Conservation (phyloP, 2,797 vertebrate species). For the Rhinogobio ventralis region DNA sequence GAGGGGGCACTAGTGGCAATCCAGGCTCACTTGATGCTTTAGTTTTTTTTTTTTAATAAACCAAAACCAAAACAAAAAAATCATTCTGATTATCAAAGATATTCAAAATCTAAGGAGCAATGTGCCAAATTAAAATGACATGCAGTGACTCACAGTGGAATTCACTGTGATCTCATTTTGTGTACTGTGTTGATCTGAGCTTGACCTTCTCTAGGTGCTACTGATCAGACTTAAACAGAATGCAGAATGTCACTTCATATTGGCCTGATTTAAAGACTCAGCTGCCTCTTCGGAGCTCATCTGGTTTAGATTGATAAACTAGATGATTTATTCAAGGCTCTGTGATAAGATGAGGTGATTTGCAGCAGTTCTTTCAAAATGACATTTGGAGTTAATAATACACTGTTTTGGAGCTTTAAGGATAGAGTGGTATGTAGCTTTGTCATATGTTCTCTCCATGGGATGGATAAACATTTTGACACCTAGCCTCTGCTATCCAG, state of each 20-base stretch:
- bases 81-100: background rate
- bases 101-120: background rate
- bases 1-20: too few relatives aligned
- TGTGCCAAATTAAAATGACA: slow-evolving; percentile 17
- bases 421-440: slow-evolving; percentile 23
- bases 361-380: slow-evolving; percentile 13
- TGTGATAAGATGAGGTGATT: background rate
- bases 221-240: slow-evolving; percentile 18
- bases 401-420: slow-evolving; percentile 15
- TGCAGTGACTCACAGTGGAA: slow-evolving; percentile 21
- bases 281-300: background rate
- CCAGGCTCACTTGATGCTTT: too few relatives aligned
- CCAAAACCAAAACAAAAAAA: too few relatives aligned
- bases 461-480: slow-evolving; percentile 38
- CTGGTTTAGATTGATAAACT: slow-evolving; percentile 33
- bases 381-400: slow-evolving; percentile 30
- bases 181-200: background rate
- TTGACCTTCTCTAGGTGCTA: slow-evolving; percentile 22
- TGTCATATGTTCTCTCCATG: background rate
- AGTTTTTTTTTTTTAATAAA: too few relatives aligned
- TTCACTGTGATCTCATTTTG: background rate
- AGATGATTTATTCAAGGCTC: slow-evolving; percentile 18
- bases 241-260: slow-evolving; percentile 21
- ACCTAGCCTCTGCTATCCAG: slow-evolving; percentile 32
- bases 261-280: slow-evolving; percentile 28